Conservation (phyloP, 2,113 vertebrate species). For the Strix aluco region DNA sequence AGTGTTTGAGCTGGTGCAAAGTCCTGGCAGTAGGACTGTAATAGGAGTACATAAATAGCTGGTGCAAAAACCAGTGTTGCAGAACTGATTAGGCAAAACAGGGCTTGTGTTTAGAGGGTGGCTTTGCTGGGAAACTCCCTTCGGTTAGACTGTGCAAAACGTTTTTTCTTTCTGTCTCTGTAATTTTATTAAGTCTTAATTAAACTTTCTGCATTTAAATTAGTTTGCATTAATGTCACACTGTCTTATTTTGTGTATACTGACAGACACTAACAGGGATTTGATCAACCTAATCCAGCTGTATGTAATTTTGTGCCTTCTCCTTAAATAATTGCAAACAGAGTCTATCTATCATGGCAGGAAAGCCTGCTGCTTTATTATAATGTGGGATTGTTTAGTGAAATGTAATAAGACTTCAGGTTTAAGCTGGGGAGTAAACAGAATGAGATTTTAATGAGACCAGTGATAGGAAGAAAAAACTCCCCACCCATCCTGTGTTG, state of each 20-base stretch:
- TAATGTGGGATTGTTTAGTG: conserved; percentile 42
- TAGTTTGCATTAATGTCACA: conserved; percentile 24
- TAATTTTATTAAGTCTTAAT: conserved; percentile 50
- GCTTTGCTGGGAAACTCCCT: neutral
- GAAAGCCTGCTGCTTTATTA: conserved; percentile 8
- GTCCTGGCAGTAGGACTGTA: neutral
- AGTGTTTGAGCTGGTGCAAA: neutral
- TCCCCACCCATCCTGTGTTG: conserved; percentile 43
- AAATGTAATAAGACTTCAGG: conserved; percentile 11
- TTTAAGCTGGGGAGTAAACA: conserved; percentile 26
- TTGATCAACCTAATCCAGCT: conserved; percentile 54
- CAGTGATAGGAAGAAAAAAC: neutral
- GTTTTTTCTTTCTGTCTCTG: neutral
- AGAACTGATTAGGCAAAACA: neutral
- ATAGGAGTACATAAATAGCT: neutral
- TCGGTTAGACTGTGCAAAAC: neutral
- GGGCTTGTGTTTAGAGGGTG: neutral
- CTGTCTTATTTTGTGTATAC: conserved; percentile 20
- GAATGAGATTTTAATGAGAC: conserved; percentile 11
- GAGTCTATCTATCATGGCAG: conserved; percentile 29
- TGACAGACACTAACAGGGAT: conserved; percentile 30
- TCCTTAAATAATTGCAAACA: conserved; percentile 55
- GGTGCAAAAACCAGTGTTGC: neutral
- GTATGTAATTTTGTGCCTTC: conserved; percentile 24
- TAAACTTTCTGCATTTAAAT: conserved; percentile 55